phyloP scores from a whole-genome alignment of 2,888 invertebrate genomes.

The Labia minor region DNA sequence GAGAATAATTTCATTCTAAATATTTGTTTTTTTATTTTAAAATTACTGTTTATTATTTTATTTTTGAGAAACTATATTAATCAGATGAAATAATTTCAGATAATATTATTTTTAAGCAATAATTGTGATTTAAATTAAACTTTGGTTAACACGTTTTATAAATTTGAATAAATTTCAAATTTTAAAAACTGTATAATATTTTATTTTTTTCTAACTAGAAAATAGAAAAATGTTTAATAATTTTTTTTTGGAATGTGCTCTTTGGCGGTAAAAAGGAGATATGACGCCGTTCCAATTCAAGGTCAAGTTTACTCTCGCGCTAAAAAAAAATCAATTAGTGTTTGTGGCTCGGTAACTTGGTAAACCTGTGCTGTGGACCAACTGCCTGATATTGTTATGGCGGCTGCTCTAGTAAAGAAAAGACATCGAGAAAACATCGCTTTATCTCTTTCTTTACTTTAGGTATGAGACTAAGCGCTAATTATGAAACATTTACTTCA shows the following conservation, averaged over 20 bases:
- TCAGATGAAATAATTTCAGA: no score
- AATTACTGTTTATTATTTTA: no score
- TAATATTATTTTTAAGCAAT: no score
- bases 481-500: not conserved
- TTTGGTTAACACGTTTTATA: no score
- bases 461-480: not conserved
- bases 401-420: not conserved
- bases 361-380: not conserved
- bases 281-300: not conserved
- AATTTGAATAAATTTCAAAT: no score
- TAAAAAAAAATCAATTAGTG: not conserved
- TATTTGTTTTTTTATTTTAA: no score
- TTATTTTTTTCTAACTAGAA: no score
- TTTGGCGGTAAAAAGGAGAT: not conserved
- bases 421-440: constrained; percentile 13
- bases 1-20: no score
- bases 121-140: no score
- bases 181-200: no score
- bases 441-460: constrained; percentile 13
- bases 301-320: constrained; percentile 4
- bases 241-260: not conserved
- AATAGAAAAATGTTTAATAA: no score
- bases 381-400: constrained; percentile 2
- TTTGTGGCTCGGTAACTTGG: not conserved
- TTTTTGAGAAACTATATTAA: no score